phyloP scores from a whole-genome alignment of 2,888 invertebrate species.

The Rhogogaster chlorosoma region DNA sequence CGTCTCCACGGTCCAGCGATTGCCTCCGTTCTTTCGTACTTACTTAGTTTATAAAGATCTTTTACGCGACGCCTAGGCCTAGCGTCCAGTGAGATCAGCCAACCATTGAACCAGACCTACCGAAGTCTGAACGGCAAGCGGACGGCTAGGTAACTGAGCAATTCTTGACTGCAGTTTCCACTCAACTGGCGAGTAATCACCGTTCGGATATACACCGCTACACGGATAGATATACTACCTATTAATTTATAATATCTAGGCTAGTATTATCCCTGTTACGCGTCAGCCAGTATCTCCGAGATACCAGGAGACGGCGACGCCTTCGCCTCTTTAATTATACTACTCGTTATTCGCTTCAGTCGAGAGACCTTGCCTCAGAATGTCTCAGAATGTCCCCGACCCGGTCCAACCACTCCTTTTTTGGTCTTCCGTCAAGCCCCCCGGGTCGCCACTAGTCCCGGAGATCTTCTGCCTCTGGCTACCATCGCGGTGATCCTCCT shows the following conservation, averaged over 20 bases:
- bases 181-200: slow-evolving; percentile 33
- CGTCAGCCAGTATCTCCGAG: neutral
- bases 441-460: slow-evolving; percentile 26
- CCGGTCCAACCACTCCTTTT: slow-evolving; percentile 50
- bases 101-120: slow-evolving; percentile 41
- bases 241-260: slow-evolving; percentile 42
- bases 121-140: slow-evolving; percentile 27
- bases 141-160: slow-evolving; percentile 31
- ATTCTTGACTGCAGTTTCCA: slow-evolving; percentile 27
- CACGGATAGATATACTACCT: neutral
- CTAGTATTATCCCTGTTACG: slow-evolving; percentile 38
- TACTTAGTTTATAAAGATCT: slow-evolving; percentile 43
- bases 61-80: slow-evolving; percentile 50
- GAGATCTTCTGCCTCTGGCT: slow-evolving; percentile 34
- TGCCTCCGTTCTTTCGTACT: slow-evolving; percentile 56
- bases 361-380: slow-evolving; percentile 48
- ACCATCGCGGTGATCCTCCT: neutral
- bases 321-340: slow-evolving; percentile 44
- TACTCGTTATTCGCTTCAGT: slow-evolving; percentile 41
- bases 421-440: slow-evolving; percentile 42
- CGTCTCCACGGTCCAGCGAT: slow-evolving; percentile 60
- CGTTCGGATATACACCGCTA: slow-evolving; percentile 3
- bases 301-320: slow-evolving; percentile 31
- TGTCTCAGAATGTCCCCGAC: slow-evolving; percentile 49
- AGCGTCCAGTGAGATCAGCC: slow-evolving; percentile 41